A percentile compares a stretch with the other conserved stretches of the same genome.
phyloP scores from a whole-genome alignment of 2,888 invertebrate genomes.

The Scaptomyza reducta region DNA sequence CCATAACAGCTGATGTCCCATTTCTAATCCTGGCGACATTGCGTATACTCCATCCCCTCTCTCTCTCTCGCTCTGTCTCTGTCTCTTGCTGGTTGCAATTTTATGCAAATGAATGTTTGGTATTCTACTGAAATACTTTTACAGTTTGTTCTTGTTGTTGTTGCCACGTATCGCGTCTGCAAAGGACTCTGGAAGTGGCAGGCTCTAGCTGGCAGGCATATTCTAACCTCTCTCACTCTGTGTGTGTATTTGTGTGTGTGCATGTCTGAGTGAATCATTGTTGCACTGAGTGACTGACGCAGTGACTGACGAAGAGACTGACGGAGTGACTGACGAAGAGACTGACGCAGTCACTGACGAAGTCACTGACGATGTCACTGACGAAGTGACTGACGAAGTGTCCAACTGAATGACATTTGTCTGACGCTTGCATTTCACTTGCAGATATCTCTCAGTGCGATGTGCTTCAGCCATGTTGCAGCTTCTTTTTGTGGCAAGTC shows the following conservation, averaged over 20 bases:
- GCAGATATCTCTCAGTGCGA: conserved; percentile 21
- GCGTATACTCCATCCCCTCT: conserved; percentile 18
- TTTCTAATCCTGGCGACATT: conserved; percentile 60
- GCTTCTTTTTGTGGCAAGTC: too few species aligned
- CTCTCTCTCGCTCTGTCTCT: conserved; percentile 35
- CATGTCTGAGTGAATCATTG: conserved; percentile 54
- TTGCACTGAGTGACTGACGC: conserved; percentile 31
- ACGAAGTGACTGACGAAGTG: conserved; percentile 41
- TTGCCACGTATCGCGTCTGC: background rate
- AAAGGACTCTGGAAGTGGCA: conserved; percentile 12
- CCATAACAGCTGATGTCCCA: conserved; percentile 40
- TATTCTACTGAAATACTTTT: conserved; percentile 76
- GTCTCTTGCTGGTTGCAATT: conserved; percentile 40
- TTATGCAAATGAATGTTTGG: conserved; percentile 81
- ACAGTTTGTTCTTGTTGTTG: conserved; percentile 54
- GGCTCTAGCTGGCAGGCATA: conserved; percentile 16
- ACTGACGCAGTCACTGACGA: too few species aligned
- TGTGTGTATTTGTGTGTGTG: conserved; percentile 2
- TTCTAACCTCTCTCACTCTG: conserved; percentile 8
- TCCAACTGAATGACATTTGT: conserved; percentile 43
- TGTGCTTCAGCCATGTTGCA: background rate
- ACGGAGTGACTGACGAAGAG: conserved; percentile 36
- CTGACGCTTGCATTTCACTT: conserved; percentile 12
- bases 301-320: conserved; percentile 35
- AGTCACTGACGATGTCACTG: too few species aligned